A percentile compares a stretch with the other conserved stretches of the same genome.
Conservation (phyloP, 2,113 vertebrate genomes). For the Acrocephalus arundinaceus region DNA sequence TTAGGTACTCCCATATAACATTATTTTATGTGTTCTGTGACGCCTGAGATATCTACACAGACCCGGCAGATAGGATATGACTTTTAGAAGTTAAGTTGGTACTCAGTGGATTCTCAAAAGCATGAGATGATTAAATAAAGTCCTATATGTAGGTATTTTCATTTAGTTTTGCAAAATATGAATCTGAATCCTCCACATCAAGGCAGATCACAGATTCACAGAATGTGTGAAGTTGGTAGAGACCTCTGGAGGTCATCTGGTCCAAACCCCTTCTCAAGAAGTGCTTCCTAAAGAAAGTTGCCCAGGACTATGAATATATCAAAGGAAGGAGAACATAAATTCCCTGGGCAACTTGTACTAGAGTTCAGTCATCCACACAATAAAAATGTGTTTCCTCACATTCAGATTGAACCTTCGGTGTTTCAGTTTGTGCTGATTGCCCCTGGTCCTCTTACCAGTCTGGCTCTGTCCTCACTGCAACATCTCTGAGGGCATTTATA, state of each 20-base stretch:
- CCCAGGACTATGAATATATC: background rate
- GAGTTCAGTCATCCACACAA: rapidly evolving
- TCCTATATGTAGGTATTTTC: background rate
- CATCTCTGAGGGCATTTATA: background rate
- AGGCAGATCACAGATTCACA: background rate
- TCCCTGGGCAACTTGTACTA: background rate
- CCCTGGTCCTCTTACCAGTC: background rate
- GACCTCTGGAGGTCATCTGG: background rate
- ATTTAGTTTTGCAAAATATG: background rate
- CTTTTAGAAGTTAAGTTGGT: background rate
- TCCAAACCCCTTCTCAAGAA: background rate
- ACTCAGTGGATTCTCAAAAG: background rate
- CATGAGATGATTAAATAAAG: background rate
- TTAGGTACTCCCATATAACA: background rate
- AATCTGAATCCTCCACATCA: background rate
- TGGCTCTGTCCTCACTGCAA: background rate
- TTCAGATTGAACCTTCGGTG: background rate
- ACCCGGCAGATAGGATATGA: background rate
- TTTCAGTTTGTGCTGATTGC: background rate
- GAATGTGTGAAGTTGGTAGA: background rate
- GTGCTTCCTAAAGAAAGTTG: background rate
- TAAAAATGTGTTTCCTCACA: background rate
- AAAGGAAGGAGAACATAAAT: background rate
- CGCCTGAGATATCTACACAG: background rate
- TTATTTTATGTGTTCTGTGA: background rate